Conservation (phyloP, 1,140 invertebrate genomes). For the Leptinotarsa texana region DNA sequence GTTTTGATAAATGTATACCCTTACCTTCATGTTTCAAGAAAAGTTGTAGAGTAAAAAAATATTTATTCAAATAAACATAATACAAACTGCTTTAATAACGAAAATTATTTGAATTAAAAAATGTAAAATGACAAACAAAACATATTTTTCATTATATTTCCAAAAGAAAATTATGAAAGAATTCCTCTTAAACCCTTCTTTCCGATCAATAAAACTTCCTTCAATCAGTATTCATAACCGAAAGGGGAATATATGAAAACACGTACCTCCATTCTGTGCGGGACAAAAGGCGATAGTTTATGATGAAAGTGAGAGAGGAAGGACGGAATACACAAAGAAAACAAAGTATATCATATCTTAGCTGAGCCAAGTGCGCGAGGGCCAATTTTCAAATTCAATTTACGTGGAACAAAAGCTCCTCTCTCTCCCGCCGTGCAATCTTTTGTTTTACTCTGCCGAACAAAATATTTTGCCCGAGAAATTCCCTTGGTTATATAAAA, state of each 20-base stretch:
- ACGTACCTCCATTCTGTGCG: neutral
- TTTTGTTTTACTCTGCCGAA: conserved; percentile 44
- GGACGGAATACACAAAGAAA: conserved; percentile 36
- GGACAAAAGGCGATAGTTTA: conserved; percentile 28
- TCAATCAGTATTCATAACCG: neutral
- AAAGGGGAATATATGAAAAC: neutral
- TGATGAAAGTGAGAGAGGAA: conserved; percentile 27
- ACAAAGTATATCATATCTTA: conserved; percentile 48
- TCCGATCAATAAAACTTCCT: neutral
- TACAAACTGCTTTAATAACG: too few species aligned
- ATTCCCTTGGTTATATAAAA: conserved; percentile 51
- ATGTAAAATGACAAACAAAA: too few species aligned
- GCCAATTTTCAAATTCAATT: conserved; percentile 56
- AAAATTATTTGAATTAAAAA: too few species aligned
- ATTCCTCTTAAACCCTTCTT: neutral
- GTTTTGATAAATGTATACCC: too few species aligned
- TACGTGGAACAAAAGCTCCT: conserved; percentile 51
- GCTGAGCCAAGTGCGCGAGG: conserved; percentile 41
- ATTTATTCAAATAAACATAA: too few species aligned
- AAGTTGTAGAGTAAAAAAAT: too few species aligned
- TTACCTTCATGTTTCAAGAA: too few species aligned
- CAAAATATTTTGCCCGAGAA: conserved; percentile 49
- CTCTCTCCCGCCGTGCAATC: conserved; percentile 30
- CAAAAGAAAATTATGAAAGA: too few species aligned
- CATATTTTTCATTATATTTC: too few species aligned